Evolutionary conservation across 2,888 invertebrate genomes (phyloP), one percentile per base, ranked within the genome.

Genomic region (Papilio demoleus): DNA sequence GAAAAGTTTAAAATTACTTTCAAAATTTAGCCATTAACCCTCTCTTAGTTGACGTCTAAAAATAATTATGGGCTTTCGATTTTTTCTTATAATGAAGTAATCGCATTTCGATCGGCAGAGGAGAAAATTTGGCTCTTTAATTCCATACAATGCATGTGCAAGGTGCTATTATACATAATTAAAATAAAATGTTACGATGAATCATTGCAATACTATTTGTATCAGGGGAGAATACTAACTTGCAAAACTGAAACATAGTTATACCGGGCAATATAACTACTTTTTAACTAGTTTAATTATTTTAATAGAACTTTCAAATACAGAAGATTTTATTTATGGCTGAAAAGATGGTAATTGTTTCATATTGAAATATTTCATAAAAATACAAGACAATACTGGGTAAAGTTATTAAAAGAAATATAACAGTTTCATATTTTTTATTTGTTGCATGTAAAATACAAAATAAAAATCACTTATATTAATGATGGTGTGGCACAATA

Each of bases 401-500:
- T 31, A 31, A 45, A 45, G 19, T n/a, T 45, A 45, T 19, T 14
- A 19, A 45, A 45, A 38, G 42, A 17, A 42, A 40, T 17, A 4
- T 40, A 40, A 19, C 2, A 19, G 1, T 19, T 42, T 40, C 5
- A 9, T 4, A 4, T 45, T 45, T 9, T 45, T 45, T 45, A 42
- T 42, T 42, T 40, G 9, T 19, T 4, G 17, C 9, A 45, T 45
- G 8, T 19, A 17, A 19, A 45, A 45, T 9, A 45, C 42, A 45
- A 19, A 19, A 45, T 9, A 45, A 45, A 45, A 17, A 45, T 19
- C 19, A 50, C 2, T 1, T n/a, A 11, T 76, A 66, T 56, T 76
- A 79, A 56, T 82, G 79, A 67, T 88, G 82, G 38, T 83, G 77
- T 22, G 88, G 88, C 19, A 86, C 81, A 65, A 88, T 78, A 76